Conservation (phyloP, 2,888 invertebrate genomes). For the Cheilosia pagana region DNA sequence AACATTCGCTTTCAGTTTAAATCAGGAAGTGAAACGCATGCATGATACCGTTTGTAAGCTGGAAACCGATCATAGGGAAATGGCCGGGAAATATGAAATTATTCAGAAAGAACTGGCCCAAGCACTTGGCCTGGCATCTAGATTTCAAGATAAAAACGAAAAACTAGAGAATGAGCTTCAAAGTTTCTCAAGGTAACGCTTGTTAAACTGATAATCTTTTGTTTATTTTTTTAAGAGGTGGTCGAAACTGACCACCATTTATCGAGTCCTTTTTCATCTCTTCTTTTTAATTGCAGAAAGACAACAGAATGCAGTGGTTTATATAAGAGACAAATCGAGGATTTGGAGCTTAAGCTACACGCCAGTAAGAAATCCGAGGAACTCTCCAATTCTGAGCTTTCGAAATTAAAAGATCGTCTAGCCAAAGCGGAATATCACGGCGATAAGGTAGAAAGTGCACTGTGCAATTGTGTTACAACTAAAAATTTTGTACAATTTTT, state of each 20-base stretch:
- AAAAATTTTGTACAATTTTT: not conserved
- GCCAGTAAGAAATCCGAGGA: constrained; percentile 82
- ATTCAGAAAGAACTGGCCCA: constrained; percentile 90
- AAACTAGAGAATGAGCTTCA: constrained; percentile 84
- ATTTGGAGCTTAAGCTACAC: constrained; percentile 82
- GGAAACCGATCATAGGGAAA: constrained; percentile 81
- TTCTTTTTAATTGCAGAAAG: constrained; percentile 78
- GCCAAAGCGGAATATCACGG: constrained; percentile 84
- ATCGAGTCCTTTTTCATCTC: not conserved
- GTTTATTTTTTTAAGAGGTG: not conserved
- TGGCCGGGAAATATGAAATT: constrained; percentile 85
- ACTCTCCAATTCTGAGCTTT: constrained; percentile 80
- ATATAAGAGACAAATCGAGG: constrained; percentile 82
- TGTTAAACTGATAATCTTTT: not conserved
- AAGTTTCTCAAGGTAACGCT: constrained; percentile 78
- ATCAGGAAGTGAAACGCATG: constrained; percentile 77
- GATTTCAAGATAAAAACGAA: constrained; percentile 87
- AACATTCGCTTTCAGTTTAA: constrained; percentile 74
- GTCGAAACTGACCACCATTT: not conserved
- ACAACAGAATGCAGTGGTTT: constrained; percentile 81
- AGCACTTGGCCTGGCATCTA: constrained; percentile 88
- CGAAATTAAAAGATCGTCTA: constrained; percentile 83
- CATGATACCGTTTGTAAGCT: constrained; percentile 77
- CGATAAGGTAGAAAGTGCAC: constrained; percentile 83
- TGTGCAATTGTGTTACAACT: not conserved